These are phyloP conservation scores for Bombus vancouverensis DNA, from an alignment of 1,140 invertebrate species.

Conservation along the genomic window DNA sequence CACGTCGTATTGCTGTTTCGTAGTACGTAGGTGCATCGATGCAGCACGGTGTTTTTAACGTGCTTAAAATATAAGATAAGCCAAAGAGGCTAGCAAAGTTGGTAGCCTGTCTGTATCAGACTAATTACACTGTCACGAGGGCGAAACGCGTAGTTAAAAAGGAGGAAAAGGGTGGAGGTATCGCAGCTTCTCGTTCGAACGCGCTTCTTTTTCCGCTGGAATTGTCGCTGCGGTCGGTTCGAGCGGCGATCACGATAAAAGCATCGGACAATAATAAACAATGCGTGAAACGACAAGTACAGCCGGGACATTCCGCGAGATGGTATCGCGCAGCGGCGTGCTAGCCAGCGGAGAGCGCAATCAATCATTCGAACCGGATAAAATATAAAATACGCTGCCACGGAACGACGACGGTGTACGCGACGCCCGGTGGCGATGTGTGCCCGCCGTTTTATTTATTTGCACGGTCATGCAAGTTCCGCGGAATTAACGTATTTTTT, in stretches of 20 bases:
- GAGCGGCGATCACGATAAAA: slow-evolving; percentile 75
- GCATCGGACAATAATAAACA: slow-evolving; percentile 81
- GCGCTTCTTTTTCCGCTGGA: background rate
- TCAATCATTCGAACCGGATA: slow-evolving; percentile 81
- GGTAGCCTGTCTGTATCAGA: no score
- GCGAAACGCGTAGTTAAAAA: no score
- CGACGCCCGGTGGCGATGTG: background rate
- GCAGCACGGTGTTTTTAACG: no score
- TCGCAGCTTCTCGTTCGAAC: background rate
- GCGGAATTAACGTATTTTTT: slow-evolving; percentile 81
- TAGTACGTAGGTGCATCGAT: no score
- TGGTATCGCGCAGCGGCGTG: slow-evolving; percentile 69
- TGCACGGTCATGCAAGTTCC: slow-evolving; percentile 79
- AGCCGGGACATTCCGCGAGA: slow-evolving; percentile 77
- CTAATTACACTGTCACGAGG: no score
- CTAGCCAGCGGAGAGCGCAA: slow-evolving; percentile 72
- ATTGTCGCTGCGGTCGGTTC: slow-evolving; percentile 21
- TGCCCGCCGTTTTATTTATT: slow-evolving; percentile 77
- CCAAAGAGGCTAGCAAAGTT: no score
- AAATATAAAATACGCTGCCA: slow-evolving; percentile 74
- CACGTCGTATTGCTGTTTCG: no score
- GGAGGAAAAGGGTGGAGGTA: background rate
- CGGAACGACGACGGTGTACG: slow-evolving; percentile 9
- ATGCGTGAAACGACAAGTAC: slow-evolving; percentile 81
- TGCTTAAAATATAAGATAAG: no score